Conservation (phyloP, 1,140 invertebrate species). For the Drosophila obscura region DNA sequence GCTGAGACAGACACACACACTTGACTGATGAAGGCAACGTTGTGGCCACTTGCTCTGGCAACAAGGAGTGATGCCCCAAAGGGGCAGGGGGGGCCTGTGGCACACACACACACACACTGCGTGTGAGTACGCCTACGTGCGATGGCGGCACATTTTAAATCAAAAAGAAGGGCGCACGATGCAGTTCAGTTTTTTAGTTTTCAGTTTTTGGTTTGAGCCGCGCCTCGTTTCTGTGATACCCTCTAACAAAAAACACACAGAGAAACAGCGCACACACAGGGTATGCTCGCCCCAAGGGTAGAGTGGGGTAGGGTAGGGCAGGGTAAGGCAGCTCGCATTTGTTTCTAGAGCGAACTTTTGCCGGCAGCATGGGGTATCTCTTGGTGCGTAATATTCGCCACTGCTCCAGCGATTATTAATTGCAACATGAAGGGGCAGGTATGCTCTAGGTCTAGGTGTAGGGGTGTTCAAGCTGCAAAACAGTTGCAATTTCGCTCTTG, state of each 20-base stretch:
- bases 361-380: too few species aligned
- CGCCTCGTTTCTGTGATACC: conserved; percentile 44
- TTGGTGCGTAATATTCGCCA: background rate
- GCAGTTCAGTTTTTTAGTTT: conserved; percentile 37
- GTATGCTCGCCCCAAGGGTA: too few species aligned
- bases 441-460: conserved; percentile 9
- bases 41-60: conserved; percentile 43
- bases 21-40: conserved; percentile 53
- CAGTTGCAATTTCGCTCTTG: conserved; percentile 73
- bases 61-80: background rate
- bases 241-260: too few species aligned
- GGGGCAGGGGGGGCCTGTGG: background rate
- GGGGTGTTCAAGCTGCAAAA: conserved; percentile 58
- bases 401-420: conserved; percentile 74
- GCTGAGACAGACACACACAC: conserved; percentile 34
- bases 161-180: conserved; percentile 80
- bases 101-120: too few species aligned
- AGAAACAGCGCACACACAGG: too few species aligned
- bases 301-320: too few species aligned
- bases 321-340: too few species aligned
- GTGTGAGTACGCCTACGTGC: conserved; percentile 79
- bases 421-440: conserved; percentile 62
- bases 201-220: conserved; percentile 26
- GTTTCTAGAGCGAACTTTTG: too few species aligned
- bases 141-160: conserved; percentile 80